A percentile compares a stretch with the other conserved stretches of the same genome.
phyloP scores from a whole-genome alignment of 2,888 invertebrate genomes.

The Silvanus unidentatus region DNA sequence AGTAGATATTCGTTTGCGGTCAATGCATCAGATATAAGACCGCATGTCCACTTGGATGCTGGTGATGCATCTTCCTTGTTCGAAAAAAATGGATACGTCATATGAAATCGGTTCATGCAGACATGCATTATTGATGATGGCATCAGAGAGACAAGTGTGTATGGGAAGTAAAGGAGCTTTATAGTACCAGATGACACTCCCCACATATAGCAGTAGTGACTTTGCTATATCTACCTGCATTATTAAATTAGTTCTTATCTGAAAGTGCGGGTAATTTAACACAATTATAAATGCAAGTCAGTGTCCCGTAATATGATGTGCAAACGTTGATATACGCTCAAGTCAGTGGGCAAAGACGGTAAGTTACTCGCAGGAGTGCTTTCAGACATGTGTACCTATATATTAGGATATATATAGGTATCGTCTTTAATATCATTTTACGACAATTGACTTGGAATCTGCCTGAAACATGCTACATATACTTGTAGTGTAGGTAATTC shows the following conservation, averaged over 20 bases:
- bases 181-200: constrained; percentile 8
- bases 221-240: constrained; percentile 21
- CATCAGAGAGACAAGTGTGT: neutral
- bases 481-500: too few relatives aligned
- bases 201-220: constrained; percentile 3
- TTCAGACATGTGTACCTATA: constrained; percentile 5
- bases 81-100: too few relatives aligned
- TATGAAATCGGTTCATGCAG: neutral
- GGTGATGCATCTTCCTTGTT: too few relatives aligned
- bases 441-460: constrained; percentile 21
- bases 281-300: constrained; percentile 39
- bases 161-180: constrained; percentile 5
- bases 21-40: too few relatives aligned
- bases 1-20: too few relatives aligned
- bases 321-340: constrained; percentile 16
- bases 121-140: constrained; percentile 17
- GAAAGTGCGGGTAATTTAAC: constrained; percentile 36
- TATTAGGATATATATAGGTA: neutral
- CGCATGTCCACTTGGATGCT: too few relatives aligned
- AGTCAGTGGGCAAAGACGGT: constrained; percentile 16
- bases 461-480: too few relatives aligned
- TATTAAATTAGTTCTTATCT: constrained; percentile 36
- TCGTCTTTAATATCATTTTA: constrained; percentile 22
- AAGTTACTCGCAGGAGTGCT: constrained; percentile 17
- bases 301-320: constrained; percentile 24